Base-by-base conservation (phyloP, 2,797 vertebrate genomes). In the Rhinella marina region DNA sequence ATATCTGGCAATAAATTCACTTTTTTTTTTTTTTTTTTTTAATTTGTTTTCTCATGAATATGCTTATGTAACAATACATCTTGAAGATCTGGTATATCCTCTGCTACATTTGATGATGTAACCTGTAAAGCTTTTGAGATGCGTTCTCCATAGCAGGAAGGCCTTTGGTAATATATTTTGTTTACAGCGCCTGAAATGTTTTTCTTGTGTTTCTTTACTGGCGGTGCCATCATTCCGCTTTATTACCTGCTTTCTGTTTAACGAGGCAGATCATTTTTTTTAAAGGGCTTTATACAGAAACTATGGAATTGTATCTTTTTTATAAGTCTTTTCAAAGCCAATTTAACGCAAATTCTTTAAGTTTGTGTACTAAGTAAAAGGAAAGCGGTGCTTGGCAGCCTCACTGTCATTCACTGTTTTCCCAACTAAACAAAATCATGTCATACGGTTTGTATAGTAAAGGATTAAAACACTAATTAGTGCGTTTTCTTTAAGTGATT, bases 391-490 rank as follows among this genome's bases (percentile, higher is more conserved):
- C 88, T 92, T 93, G 91, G 86, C 90, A 92, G 91, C 86, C 1
- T 90, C 87, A 90, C 87, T 94, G 92, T 92, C 92, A 92, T 92
- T 93, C 93, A 93, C 93, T 93, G 93, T 96, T 95, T 94, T 93
- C 95, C 93, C 95, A 95, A 96, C 96, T 96, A 94, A 93, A 96
- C 88, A 93, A 96, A 91, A 92, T 94, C 92, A 91, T 94, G 91
- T 93, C 92, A 92, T 93, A 94, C 92, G 91, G 95, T 92, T 96
- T 98, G 97, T 97, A 97, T 94, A 96, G 95, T 94, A 94, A 95
- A 93, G 91, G 93, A 96, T 94, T 95, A 96, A 97, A 98, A 94
- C 93, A 96, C 95, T 94, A 94, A 93, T 90, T 90, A 92, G 66
- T 91, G 0, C 91, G 92, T 94, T 94, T 90, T 92, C 91, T 94